These are phyloP conservation scores for Plotosus lineatus DNA, from an alignment of 2,113 vertebrate genomes.

Conservation along the genomic window DNA sequence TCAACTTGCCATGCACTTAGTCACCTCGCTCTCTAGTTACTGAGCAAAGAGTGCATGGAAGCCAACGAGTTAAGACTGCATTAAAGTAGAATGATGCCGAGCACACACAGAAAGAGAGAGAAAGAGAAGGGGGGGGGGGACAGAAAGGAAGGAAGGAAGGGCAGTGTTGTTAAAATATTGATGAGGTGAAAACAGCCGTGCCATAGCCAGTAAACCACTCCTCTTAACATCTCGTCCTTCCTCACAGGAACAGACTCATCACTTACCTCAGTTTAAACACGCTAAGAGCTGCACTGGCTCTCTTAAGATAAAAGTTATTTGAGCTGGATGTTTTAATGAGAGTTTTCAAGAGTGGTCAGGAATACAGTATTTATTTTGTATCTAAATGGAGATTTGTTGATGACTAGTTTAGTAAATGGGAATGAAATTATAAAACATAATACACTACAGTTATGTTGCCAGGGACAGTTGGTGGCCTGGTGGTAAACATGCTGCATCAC, in stretches of 20 bases:
- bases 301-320: background rate
- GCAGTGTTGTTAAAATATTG: constrained; percentile 60
- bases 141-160: constrained; percentile 14
- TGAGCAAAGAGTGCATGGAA: constrained; percentile 32
- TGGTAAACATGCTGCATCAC: no score
- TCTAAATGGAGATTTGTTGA: no score
- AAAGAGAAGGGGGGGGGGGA: background rate
- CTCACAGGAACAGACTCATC: constrained; percentile 20
- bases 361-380: no score
- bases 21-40: constrained; percentile 22
- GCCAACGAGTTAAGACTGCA: constrained; percentile 52
- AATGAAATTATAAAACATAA: no score
- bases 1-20: constrained; percentile 9
- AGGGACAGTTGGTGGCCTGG: no score
- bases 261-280: background rate
- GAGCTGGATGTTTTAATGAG: background rate
- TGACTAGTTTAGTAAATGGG: no score
- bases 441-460: no score
- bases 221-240: constrained; percentile 12
- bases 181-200: constrained; percentile 61
- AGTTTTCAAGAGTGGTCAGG: background rate
- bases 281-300: background rate
- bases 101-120: constrained; percentile 37
- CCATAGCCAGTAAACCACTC: constrained; percentile 46
- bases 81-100: constrained; percentile 55